phyloP scores from a whole-genome alignment of 2,113 vertebrate species.

The Melanerpes aurifrons region DNA sequence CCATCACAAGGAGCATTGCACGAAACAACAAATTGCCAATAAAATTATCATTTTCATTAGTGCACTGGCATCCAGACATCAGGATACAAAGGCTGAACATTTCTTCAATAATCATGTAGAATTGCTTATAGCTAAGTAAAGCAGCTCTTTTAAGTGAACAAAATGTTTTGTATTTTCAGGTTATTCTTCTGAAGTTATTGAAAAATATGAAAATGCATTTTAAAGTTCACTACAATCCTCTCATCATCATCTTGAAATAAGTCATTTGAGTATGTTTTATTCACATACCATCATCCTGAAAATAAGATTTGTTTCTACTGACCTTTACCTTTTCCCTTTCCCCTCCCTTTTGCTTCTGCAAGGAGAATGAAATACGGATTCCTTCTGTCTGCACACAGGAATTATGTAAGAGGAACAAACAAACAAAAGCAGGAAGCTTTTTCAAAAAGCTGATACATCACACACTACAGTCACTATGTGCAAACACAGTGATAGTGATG shows the following conservation, averaged over 20 bases:
- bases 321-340: not conserved
- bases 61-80: not conserved
- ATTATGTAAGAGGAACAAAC: not conserved
- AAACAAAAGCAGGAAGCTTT: not conserved
- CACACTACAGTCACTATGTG: not conserved
- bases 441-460: not conserved
- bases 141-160: not conserved
- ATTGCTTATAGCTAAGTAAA: not conserved
- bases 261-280: not conserved
- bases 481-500: fast-evolving
- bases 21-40: not conserved
- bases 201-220: not conserved
- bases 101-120: not conserved
- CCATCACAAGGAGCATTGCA: not conserved
- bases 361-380: not conserved
- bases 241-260: not conserved
- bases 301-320: not conserved
- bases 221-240: not conserved
- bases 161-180: not conserved
- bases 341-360: not conserved
- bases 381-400: not conserved
- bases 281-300: not conserved
- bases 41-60: not conserved
- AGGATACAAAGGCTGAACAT: not conserved
- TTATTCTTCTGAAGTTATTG: not conserved